A percentile compares a stretch with the other conserved stretches of the same genome.
These are phyloP conservation scores for Solea senegalensis DNA, from an alignment of 2,113 vertebrate species.

Conservation along the genomic window DNA sequence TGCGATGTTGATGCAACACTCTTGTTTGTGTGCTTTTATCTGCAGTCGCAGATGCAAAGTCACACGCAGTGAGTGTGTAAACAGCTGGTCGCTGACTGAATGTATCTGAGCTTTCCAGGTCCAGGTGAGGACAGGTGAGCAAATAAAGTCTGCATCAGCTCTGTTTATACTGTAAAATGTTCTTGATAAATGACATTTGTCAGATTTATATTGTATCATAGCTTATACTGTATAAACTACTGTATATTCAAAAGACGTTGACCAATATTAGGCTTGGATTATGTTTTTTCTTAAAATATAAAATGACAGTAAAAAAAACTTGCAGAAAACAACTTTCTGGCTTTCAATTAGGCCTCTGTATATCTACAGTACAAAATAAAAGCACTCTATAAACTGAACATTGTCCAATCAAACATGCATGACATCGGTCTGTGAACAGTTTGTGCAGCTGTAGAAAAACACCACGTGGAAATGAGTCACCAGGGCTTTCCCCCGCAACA, in stretches of 20 bases:
- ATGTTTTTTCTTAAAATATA: too few relatives aligned
- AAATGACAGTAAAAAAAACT: too few relatives aligned
- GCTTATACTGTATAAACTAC: too few relatives aligned
- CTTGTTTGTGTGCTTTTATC: neutral
- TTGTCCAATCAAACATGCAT: constrained; percentile 72
- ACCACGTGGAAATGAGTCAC: constrained; percentile 69
- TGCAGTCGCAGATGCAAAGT: constrained; percentile 21
- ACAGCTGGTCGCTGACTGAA: constrained; percentile 43
- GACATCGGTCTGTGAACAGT: constrained; percentile 94
- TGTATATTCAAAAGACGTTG: too few relatives aligned
- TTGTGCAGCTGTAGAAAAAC: constrained; percentile 86
- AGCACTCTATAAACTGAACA: too few relatives aligned
- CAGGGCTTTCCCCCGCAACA: constrained; percentile 52
- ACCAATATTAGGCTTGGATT: too few relatives aligned
- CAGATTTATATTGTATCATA: too few relatives aligned
- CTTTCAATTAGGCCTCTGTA: too few relatives aligned
- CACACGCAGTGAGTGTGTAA: neutral
- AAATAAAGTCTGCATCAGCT: constrained; percentile 54
- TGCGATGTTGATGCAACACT: too few relatives aligned
- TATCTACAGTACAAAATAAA: too few relatives aligned
- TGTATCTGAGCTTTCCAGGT: constrained; percentile 31
- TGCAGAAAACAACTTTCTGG: too few relatives aligned
- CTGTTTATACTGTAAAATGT: constrained; percentile 32
- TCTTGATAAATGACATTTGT: too few relatives aligned
- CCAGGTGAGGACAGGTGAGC: constrained; percentile 58